phyloP scores from a whole-genome alignment of 2,113 vertebrate species.

The Anhinga anhinga region DNA sequence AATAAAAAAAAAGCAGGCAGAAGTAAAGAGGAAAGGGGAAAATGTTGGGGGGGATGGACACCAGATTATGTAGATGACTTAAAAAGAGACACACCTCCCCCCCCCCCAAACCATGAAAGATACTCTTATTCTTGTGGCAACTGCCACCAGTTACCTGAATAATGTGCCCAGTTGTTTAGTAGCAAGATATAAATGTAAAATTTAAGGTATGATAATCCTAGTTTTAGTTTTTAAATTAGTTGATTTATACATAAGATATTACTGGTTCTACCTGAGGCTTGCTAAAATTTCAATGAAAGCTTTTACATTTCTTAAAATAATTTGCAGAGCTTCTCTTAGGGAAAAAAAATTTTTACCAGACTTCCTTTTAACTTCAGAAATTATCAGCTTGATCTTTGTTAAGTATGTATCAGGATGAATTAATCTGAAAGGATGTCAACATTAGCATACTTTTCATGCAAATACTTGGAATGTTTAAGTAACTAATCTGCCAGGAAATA shows the following conservation, averaged over 20 bases:
- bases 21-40: neutral
- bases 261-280: neutral
- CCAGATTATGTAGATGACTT: neutral
- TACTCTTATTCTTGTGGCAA: neutral
- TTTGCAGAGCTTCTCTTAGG: neutral
- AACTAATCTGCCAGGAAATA: neutral
- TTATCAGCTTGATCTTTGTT: neutral
- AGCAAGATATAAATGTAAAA: neutral
- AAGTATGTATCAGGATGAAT: neutral
- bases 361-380: neutral
- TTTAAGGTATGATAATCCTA: neutral
- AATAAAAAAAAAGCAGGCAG: no score
- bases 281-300: neutral
- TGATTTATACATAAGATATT: neutral
- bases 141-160: neutral
- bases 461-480: neutral
- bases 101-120: no score
- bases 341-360: neutral
- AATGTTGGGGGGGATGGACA: neutral
- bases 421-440: neutral
- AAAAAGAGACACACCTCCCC: no score
- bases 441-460: neutral
- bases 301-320: neutral
- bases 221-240: neutral
- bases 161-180: neutral